Evolutionary conservation across 2,797 vertebrate genomes (phyloP), one percentile per base, ranked within the genome.

Genomic region (Mormyrus hasselquistii): DNA sequence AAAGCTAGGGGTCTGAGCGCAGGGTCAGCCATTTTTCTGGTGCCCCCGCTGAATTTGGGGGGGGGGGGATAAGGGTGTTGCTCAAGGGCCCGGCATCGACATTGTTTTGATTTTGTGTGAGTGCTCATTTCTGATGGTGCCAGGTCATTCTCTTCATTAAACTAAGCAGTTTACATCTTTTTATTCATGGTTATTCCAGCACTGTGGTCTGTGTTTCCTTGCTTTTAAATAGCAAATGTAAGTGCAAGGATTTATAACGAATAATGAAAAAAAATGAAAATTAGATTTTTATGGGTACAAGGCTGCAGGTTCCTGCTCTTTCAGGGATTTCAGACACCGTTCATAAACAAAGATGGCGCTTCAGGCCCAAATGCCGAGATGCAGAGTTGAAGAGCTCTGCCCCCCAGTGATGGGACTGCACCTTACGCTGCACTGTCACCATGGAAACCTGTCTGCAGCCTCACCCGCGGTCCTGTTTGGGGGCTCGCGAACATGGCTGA

Each of bases 401-500:
- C 52, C 49, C 52, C 34, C 22, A 55, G 16, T 34, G 52, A 82
- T 83, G 73, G 41, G 34, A 47, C n/a, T 84, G 76, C 38, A 65
- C 16, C 59, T 50, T 89, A 65, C 6, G 55, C 38, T 10, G 34
- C 14, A 2, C 50, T 88, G 73, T 82, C 82, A 44, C 88, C 88
- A 83, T 88, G 88, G 73, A 53, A 57, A 88, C 52, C 44, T 53
- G 44, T 16, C 44, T 88, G 44, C 65, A 88, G 29, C 8, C 10
- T 57, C 16, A 52, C 62, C 44, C 38, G 1, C 10, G 19, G 25
- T 41, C 50, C 29, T 14, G 10, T 82, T 16, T 88, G 73, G 25
- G 41, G 8, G 22, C 25, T 47, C 34, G 7, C 16, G 6, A 2
- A n/a, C n/a, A 12, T n/a, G 44, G 7, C 7, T 83, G 9, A n/a